These are phyloP conservation scores for Micrasema longulum DNA, from an alignment of 1,140 invertebrate species.

Conservation along the genomic window DNA sequence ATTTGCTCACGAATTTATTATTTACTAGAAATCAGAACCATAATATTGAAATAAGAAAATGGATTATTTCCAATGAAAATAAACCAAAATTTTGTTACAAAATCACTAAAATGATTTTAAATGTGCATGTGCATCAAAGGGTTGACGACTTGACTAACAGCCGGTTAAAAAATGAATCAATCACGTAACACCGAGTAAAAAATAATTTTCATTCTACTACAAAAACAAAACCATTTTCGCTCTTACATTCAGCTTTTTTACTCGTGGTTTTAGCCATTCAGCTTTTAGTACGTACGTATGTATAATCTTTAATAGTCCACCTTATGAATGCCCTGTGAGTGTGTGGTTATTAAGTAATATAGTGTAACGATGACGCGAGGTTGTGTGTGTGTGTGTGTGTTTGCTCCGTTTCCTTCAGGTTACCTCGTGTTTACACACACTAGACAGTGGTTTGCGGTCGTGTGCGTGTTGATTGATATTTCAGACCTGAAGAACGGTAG, in stretches of 20 bases:
- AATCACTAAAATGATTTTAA: too few species aligned
- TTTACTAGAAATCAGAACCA: too few species aligned
- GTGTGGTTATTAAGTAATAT: slow-evolving; percentile 2
- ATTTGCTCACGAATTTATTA: too few species aligned
- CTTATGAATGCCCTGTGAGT: slow-evolving; percentile 20
- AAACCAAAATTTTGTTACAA: too few species aligned
- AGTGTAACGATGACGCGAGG: neutral
- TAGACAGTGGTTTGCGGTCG: neutral
- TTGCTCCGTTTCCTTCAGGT: slow-evolving; percentile 18
- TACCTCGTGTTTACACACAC: slow-evolving; percentile 20
- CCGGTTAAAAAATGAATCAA: slow-evolving; percentile 5
- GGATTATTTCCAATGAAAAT: too few species aligned
- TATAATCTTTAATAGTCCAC: neutral
- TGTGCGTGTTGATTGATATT: slow-evolving; percentile 29
- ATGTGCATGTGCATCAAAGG: too few species aligned
- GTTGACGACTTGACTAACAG: too few species aligned
- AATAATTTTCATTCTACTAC: too few species aligned
- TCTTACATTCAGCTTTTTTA: neutral
- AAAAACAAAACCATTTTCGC: neutral
- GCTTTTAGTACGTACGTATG: neutral
- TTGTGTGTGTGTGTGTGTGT: neutral
- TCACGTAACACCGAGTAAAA: too few species aligned
- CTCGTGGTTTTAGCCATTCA: neutral
- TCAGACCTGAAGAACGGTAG: slow-evolving; percentile 27
- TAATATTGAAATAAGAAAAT: too few species aligned